Conservation (phyloP, 2,888 invertebrate genomes). For the Cantharis lateralis region DNA sequence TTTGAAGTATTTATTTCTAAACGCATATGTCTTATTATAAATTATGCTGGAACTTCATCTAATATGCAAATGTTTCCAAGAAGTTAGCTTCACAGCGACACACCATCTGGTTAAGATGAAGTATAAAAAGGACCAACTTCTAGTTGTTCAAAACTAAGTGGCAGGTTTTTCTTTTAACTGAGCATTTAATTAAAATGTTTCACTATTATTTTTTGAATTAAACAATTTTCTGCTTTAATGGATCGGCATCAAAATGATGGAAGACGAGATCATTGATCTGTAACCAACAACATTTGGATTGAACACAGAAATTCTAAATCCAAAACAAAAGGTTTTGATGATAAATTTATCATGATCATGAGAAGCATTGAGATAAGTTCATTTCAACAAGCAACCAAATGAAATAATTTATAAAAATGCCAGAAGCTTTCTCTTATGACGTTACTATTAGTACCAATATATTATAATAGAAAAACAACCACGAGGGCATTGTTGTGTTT, state of each 20-base stretch:
- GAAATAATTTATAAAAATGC: neutral
- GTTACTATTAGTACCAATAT: neutral
- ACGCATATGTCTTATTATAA: conserved; percentile 31
- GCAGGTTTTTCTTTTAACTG: conserved; percentile 40
- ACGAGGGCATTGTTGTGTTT: neutral
- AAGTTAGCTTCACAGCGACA: conserved; percentile 50
- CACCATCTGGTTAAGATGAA: conserved; percentile 63
- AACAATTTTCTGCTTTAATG: neutral
- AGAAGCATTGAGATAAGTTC: neutral
- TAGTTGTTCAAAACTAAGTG: conserved; percentile 36
- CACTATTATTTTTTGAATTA: neutral
- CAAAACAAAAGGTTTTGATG: neutral
- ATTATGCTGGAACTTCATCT: conserved; percentile 50
- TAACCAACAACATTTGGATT: neutral
- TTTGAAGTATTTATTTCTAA: neutral
- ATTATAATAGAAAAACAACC: neutral
- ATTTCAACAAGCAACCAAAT: neutral
- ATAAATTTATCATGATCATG: neutral
- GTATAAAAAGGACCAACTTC: conserved; percentile 59
- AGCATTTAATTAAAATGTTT: conserved; percentile 46
- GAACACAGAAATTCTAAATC: neutral
- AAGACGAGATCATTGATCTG: no score
- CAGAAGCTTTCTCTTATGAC: neutral
- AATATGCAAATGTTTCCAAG: conserved; percentile 56
- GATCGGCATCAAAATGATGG: neutral